Conservation (phyloP, 2,888 invertebrate species). For the Isoperla grammatica region DNA sequence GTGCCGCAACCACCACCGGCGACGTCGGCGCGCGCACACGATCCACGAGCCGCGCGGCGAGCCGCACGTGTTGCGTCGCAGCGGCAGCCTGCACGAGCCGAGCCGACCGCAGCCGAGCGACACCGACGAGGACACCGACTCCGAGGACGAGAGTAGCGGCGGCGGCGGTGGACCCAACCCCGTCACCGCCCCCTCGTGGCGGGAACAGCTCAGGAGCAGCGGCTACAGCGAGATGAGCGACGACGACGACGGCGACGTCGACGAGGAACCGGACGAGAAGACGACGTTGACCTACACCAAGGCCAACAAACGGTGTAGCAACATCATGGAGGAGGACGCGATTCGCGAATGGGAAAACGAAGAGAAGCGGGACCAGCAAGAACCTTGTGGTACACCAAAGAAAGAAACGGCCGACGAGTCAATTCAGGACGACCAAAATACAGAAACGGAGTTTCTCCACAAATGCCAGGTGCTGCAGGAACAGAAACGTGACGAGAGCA, state of each 20-base stretch:
- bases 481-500: not conserved
- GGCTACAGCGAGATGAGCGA: slow-evolving; percentile 14
- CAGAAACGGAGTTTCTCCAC: too few species aligned
- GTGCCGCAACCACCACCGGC: not conserved
- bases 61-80: slow-evolving; percentile 17
- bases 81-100: slow-evolving; percentile 1
- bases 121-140: slow-evolving; percentile 3
- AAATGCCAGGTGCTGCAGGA: too few species aligned
- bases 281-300: slow-evolving; percentile 30
- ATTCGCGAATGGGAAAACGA: not conserved
- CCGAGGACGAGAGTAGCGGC: slow-evolving; percentile 10
- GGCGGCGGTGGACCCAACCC: slow-evolving; percentile 39
- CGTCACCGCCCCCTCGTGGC: slow-evolving; percentile 25
- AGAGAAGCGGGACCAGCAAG: not conserved
- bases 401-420: not conserved
- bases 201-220: not conserved
- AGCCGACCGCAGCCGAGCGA: slow-evolving; percentile 21
- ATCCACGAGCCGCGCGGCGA: slow-evolving; percentile 44
- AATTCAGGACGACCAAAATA: too few species aligned
- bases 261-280: slow-evolving; percentile 35
- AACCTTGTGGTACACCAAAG: not conserved
- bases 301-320: not conserved
- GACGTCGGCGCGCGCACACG: slow-evolving; percentile 46
- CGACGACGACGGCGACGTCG: slow-evolving; percentile 4
- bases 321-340: not conserved